A percentile compares a stretch with the other conserved stretches of the same genome.
phyloP scores from a whole-genome alignment of 1,140 invertebrate species.

The Drosophila lini region DNA sequence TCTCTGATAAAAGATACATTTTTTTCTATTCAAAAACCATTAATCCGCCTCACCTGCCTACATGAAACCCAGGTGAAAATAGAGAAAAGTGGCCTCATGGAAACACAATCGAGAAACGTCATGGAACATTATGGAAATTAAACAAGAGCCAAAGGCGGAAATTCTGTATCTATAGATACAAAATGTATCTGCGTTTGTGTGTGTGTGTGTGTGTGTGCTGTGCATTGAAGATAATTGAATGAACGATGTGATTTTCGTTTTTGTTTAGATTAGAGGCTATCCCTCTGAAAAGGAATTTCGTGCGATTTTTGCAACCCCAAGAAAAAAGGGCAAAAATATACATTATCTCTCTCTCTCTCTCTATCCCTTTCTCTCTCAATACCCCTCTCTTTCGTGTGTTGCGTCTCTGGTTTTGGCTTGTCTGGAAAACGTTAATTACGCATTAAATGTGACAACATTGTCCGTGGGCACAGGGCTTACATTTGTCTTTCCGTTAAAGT shows the following conservation, averaged over 20 bases:
- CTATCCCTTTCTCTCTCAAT: not conserved
- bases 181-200: conserved; percentile 24
- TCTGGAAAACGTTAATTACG: conserved; percentile 64
- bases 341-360: not conserved
- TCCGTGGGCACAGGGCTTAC: conserved; percentile 10
- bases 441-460: conserved; percentile 34
- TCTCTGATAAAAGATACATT: not conserved
- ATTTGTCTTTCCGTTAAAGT: conserved; percentile 11
- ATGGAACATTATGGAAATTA: conserved; percentile 56
- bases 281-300: conserved; percentile 18
- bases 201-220: conserved; percentile 10
- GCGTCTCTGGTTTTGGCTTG: not conserved
- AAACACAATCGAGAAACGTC: conserved; percentile 27
- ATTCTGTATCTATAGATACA: conserved; percentile 54
- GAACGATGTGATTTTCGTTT: conserved; percentile 39
- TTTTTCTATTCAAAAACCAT: not conserved
- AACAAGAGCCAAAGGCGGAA: conserved; percentile 50
- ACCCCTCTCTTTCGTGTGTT: not conserved
- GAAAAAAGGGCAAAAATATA: conserved; percentile 27
- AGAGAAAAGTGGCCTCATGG: conserved; percentile 5
- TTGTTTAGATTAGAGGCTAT: conserved; percentile 17
- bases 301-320: conserved; percentile 41
- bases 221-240: conserved; percentile 65
- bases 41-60: not conserved
- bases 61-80: not conserved